Evolutionary conservation across 2,888 invertebrate genomes (phyloP).

Genomic region (Papilio elwesi): DNA sequence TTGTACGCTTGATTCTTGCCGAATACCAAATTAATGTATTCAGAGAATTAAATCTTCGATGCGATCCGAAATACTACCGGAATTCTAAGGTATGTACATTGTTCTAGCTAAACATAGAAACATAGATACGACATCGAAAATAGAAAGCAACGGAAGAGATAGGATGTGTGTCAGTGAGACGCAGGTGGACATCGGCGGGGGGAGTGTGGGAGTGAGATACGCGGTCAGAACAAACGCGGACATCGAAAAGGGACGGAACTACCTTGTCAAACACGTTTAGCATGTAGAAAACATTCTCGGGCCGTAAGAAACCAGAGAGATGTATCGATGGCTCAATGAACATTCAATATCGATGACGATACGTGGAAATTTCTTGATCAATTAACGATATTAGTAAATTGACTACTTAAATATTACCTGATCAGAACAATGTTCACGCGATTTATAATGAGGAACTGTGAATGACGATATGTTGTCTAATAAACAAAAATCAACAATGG

Average conservation of each 20-base stretch:
- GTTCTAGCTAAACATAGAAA: slow-evolving; percentile 51
- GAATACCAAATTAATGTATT: slow-evolving; percentile 43
- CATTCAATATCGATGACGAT: slow-evolving; percentile 59
- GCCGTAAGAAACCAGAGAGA: slow-evolving; percentile 74
- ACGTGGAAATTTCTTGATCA: slow-evolving; percentile 42
- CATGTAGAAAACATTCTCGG: slow-evolving; percentile 65
- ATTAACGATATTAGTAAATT: background rate
- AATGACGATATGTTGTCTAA: background rate
- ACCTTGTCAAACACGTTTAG: slow-evolving; percentile 67
- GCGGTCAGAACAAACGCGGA: slow-evolving; percentile 61
- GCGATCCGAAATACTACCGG: slow-evolving; percentile 12
- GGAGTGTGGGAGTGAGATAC: slow-evolving; percentile 62
- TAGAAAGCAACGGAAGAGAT: slow-evolving; percentile 80
- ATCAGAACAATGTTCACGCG: background rate
- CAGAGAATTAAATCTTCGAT: slow-evolving; percentile 35
- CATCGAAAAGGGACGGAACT: slow-evolving; percentile 70
- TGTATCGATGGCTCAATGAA: slow-evolving; percentile 63
- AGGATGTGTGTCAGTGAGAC: slow-evolving; percentile 72
- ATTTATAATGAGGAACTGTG: background rate
- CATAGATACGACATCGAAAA: slow-evolving; percentile 75
- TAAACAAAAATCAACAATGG: background rate
- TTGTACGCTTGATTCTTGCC: slow-evolving; percentile 35
- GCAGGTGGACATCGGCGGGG: slow-evolving; percentile 70
- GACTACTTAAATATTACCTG: background rate
- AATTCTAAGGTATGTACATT: slow-evolving; percentile 7